A percentile compares a stretch with the other conserved stretches of the same genome.
phyloP scores from a whole-genome alignment of 1,140 invertebrate genomes.

The Drosophila chauvacae region DNA sequence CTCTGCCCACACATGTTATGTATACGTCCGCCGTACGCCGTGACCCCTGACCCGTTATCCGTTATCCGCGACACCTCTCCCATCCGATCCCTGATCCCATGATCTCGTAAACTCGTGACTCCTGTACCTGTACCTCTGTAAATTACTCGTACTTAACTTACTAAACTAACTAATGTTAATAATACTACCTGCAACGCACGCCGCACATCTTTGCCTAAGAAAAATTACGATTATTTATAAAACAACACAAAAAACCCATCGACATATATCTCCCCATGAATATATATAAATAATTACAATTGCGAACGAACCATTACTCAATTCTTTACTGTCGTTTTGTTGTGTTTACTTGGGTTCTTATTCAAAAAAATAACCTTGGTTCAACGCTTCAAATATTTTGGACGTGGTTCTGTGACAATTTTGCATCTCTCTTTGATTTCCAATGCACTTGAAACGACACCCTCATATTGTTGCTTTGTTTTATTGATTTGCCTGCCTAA shows the following conservation, averaged over 20 bases:
- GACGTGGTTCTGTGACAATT: slow-evolving; percentile 11
- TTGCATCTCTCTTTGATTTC: slow-evolving; percentile 10
- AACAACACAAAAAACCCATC: background rate
- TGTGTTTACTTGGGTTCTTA: background rate
- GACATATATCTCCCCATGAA: slow-evolving; percentile 8
- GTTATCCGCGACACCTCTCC: background rate
- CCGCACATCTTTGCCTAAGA: slow-evolving; percentile 31
- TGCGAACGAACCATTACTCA: slow-evolving; percentile 12
- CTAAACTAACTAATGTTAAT: slow-evolving; percentile 20
- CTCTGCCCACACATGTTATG: slow-evolving; percentile 27
- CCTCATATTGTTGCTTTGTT: background rate
- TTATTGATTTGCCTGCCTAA: slow-evolving; percentile 28
- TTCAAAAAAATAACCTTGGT: slow-evolving; percentile 16
- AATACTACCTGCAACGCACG: slow-evolving; percentile 42
- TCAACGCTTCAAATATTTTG: slow-evolving; percentile 42
- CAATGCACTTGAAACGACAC: background rate
- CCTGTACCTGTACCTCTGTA: slow-evolving; percentile 13
- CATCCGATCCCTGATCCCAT: background rate
- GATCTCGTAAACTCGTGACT: background rate
- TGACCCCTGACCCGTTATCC: background rate
- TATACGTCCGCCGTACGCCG: slow-evolving; percentile 32
- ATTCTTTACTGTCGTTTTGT: slow-evolving; percentile 8
- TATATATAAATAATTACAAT: slow-evolving; percentile 14
- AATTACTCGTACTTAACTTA: slow-evolving; percentile 28
- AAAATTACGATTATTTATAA: background rate